Evolutionary conservation across 2,113 vertebrate species (phyloP), one percentile per base, ranked within the genome.

Genomic region (Brachyhypopomus occidentalis): DNA sequence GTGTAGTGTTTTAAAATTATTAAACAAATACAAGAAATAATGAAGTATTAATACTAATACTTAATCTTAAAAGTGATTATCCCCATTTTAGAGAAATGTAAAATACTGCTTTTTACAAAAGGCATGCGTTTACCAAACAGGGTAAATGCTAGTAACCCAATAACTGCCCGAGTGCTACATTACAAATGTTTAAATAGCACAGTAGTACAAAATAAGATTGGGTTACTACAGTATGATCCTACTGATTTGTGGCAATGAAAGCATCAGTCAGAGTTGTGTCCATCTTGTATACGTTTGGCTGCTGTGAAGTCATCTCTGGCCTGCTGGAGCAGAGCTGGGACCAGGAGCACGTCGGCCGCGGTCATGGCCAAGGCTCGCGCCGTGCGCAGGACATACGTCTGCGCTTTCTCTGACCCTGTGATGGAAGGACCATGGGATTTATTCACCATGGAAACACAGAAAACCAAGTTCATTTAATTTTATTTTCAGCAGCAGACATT

Each of bases 321-420:
- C 89, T 87, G 90, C 86, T 91, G 87, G n/a, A 96, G 85, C 66
- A 96, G 88, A 78, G 88, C 91, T 63, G 95, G 95, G 82, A 93
- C 91, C 89, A 95, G 95, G 64, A 96, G 87, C 0, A 96, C 91
- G 85, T 97, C 95, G 87, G 96, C 86, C 5, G 96, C 95, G 80
- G 96, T 96, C 95, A 96, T 96, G 4, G 95, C 94, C 89, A 96
- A 88, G 64, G 95, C 93, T 87, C 96, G 95, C 78, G 95, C 94
- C 19, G 93, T 93, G 81, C 95, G 93, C 88, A 96, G 90, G 75
- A 95, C 81, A 14, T 94, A 96, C 89, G 94, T 93, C 88, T 97
- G 96, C 88, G 96, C 95, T 77, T 92, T 86, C 79, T 95, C 91
- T 72, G 95, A 95, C 77, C 96, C 95, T 97, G 77, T 27, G 82